phyloP scores from a whole-genome alignment of 2,797 vertebrate genomes.

The Enteromius argenteus region DNA sequence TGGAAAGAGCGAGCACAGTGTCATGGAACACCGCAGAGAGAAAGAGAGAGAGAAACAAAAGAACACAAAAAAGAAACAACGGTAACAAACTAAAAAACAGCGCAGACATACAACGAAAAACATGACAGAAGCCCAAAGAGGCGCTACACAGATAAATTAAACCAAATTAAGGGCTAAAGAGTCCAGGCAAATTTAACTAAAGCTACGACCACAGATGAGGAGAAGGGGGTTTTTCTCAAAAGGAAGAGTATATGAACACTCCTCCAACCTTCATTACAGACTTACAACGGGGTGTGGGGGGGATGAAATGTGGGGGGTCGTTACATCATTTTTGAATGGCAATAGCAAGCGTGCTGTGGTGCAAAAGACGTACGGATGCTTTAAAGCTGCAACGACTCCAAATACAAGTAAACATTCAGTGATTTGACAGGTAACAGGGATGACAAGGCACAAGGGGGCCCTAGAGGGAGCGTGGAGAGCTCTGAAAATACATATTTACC shows the following conservation, averaged over 20 bases:
- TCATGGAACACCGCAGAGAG: constrained; percentile 81
- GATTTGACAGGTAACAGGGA: constrained; percentile 41
- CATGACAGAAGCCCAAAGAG: constrained; percentile 75
- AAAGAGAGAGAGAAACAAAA: constrained; percentile 76
- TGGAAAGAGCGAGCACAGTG: constrained; percentile 91
- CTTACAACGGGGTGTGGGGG: background rate
- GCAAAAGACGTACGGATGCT: constrained; percentile 46
- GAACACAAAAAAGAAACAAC: constrained; percentile 87
- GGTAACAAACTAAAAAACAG: constrained; percentile 86
- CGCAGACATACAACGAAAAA: constrained; percentile 58
- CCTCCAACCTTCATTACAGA: constrained; percentile 55
- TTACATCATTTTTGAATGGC: constrained; percentile 52
- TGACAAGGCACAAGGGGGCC: constrained; percentile 47
- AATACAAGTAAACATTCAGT: constrained; percentile 44
- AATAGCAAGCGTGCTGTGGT: constrained; percentile 60
- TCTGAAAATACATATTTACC: constrained; percentile 39
- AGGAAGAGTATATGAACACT: constrained; percentile 23
- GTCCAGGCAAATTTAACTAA: constrained; percentile 83
- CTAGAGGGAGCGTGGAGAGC: constrained; percentile 42
- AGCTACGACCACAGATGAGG: constrained; percentile 77
- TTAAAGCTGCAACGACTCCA: constrained; percentile 44
- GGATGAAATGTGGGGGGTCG: constrained; percentile 60
- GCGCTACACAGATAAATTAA: constrained; percentile 80
- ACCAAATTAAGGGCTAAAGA: constrained; percentile 75
- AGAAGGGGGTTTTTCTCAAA: constrained; percentile 23